Base-by-base conservation (phyloP, 37 sponge, comb jelly and placozoan genomes). In the Chondrilla cf. caribensis region DNA sequence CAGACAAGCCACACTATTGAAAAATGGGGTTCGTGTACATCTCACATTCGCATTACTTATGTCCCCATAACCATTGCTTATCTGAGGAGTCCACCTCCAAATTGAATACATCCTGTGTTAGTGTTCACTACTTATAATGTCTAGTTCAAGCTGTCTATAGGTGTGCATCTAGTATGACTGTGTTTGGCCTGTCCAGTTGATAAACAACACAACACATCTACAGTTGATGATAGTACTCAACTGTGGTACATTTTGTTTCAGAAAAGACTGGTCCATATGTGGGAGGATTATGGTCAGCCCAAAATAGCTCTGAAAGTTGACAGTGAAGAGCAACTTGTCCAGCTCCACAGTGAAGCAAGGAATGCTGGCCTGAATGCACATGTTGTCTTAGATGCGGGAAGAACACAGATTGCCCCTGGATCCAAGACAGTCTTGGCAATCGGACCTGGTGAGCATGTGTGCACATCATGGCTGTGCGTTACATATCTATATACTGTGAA, bases 391-490 rank as follows among this genome's bases (percentile, higher is more conserved):
- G 99, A 98, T 86, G 99, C 99, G 22, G 99, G 99, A 21, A 81
- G 93, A 25, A 98, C 99, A n/a, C 99, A 98, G 78, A 94, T 98
- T 32, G 97, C 97, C 24, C 93, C 97, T 47, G 99, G 99, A 9
- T 91, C 95, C 11, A 83, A 91, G 83, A 98, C 99, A 36, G 97
- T 98, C 0, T 76, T 98, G 19, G 92, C 89, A 54, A 60, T 98
- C 17, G 99, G 99, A 32, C 99, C 99, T 70, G 99, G 95, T 88
- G 24, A 36, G 88, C 32, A 54, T 26, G 15, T n/a, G 64, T n/a
- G n/a, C n/a, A n/a, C n/a, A 58, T n/a, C n/a, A n/a, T n/a, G n/a
- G n/a, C n/a, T n/a, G n/a, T n/a, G n/a, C n/a, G n/a, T n/a, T n/a
- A n/a, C 60, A 9, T 47, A 26, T 58, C 33, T 17, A 14, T 62